Base-by-base conservation (phyloP, 2,888 invertebrate species). In the Syrista parreyssii region DNA sequence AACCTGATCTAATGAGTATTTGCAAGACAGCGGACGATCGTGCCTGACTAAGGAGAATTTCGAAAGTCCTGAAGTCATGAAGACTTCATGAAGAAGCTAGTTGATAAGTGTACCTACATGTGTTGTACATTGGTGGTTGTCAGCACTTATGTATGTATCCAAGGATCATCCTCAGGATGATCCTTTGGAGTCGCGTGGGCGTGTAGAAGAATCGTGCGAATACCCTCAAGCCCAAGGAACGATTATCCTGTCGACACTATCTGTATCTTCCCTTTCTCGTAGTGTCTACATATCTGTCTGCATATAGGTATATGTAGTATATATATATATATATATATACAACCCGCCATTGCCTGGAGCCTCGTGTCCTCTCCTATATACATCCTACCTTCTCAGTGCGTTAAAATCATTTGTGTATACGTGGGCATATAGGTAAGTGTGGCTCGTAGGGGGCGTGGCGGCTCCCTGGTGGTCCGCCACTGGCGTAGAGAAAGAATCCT, bases 401-500 rank as follows among this genome's bases (percentile, higher is more conserved):
- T 81, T 83, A 79, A 81, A 83, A 80, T 83, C 81, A 81, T 82
- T 82, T 75, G 77, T 80, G 80, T 79, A 76, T 78, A 79, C 78
- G 76, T 77, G 80, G 80, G 80, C 78, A 83, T 82, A 83, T 86
- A 82, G 83, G 85, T 80, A 84, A 88, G 86, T 86, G 86, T 84
- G 87, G 84, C 86, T 82, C 74, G 68, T 71, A 68, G 87, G 87
- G 82, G 87, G 88, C 90, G 90, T 89, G 89, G 88, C 89, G 86
- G 88, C 89, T 89, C 86, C 88, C 87, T 88, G 90, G 90, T 89
- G 90, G 89, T 90, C 90, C 86, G 82, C 86, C 89, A 86, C 86
- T 86, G 86, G 86, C 87, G 85, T 83, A 83, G 83, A 55, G 23
- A 55, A 71, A 30, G 12, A 71, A 71, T 71, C 31, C 31, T 23